These are phyloP conservation scores for Stigmatopora argus DNA, from an alignment of 2,113 vertebrate species.

Conservation along the genomic window DNA sequence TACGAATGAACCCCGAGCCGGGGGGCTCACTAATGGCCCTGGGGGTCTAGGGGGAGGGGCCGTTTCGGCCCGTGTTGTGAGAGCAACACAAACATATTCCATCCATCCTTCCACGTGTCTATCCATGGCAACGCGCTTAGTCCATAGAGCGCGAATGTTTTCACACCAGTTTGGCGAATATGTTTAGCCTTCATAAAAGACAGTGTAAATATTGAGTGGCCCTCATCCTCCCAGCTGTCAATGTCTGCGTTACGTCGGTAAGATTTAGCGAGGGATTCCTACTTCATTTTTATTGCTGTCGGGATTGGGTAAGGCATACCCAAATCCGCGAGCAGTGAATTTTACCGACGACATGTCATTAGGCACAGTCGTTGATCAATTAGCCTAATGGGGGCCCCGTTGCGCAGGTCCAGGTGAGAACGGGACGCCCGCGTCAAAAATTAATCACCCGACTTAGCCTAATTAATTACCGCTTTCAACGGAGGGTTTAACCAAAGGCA, in stretches of 20 bases:
- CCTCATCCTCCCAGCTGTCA: slow-evolving; percentile 9
- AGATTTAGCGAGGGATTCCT: background rate
- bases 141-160: slow-evolving; percentile 24
- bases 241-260: slow-evolving; percentile 19
- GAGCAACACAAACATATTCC: background rate
- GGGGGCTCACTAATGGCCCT: slow-evolving; percentile 44
- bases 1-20: slow-evolving; percentile 41
- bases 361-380: slow-evolving; percentile 49
- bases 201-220: slow-evolving; percentile 14
- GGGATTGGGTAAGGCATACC: too few relatives aligned
- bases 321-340: background rate
- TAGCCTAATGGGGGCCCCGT: slow-evolving; percentile 56
- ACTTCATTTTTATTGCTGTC: background rate
- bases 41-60: background rate
- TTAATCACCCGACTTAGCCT: slow-evolving; percentile 55
- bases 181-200: slow-evolving; percentile 28
- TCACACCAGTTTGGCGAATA: slow-evolving; percentile 46
- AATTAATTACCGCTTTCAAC: slow-evolving; percentile 62
- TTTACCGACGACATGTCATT: slow-evolving; percentile 15
- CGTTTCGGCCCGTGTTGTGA: background rate
- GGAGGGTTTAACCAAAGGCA: slow-evolving; percentile 44
- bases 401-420: slow-evolving; percentile 61
- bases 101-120: background rate
- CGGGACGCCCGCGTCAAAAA: slow-evolving; percentile 53
- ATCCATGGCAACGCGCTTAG: background rate